phyloP scores from a whole-genome alignment of 2,888 invertebrate species.

The Bombylius discolor region DNA sequence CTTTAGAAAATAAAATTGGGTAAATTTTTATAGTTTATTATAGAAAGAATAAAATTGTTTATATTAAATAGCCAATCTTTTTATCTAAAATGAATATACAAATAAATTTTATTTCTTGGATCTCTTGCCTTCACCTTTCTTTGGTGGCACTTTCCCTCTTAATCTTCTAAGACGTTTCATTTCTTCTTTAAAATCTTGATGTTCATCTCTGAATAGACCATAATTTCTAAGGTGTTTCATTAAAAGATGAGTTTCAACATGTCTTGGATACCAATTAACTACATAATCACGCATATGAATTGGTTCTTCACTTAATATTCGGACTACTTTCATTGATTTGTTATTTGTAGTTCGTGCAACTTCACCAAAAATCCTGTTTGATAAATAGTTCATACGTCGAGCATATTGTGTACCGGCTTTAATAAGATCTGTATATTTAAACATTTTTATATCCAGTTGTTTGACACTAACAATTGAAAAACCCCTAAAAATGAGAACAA shows the following conservation, averaged over 20 bases:
- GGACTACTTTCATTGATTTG: constrained; percentile 69
- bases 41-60: too few relatives aligned
- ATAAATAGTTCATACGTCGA: constrained; percentile 68
- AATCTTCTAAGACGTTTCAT: constrained; percentile 62
- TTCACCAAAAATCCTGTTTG: constrained; percentile 81
- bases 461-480: too few relatives aligned
- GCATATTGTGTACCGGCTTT: constrained; percentile 68
- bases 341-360: constrained; percentile 60
- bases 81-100: not conserved
- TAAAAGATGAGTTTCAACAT: constrained; percentile 58
- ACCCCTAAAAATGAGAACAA: too few relatives aligned
- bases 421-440: constrained; percentile 55
- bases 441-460: constrained; percentile 34
- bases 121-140: constrained; percentile 39
- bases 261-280: constrained; percentile 75
- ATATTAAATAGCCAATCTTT: too few relatives aligned
- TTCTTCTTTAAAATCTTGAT: constrained; percentile 79
- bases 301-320: constrained; percentile 63
- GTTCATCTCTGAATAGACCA: constrained; percentile 76
- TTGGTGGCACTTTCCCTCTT: constrained; percentile 58
- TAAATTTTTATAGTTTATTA: too few relatives aligned
- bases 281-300: constrained; percentile 57
- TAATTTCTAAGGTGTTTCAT: constrained; percentile 61
- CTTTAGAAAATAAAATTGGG: too few relatives aligned
- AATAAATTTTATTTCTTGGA: constrained; percentile 24